A percentile compares a stretch with the other conserved stretches of the same genome.
Conservation (phyloP, 2,797 vertebrate species). For the Diglossa cyanea region DNA sequence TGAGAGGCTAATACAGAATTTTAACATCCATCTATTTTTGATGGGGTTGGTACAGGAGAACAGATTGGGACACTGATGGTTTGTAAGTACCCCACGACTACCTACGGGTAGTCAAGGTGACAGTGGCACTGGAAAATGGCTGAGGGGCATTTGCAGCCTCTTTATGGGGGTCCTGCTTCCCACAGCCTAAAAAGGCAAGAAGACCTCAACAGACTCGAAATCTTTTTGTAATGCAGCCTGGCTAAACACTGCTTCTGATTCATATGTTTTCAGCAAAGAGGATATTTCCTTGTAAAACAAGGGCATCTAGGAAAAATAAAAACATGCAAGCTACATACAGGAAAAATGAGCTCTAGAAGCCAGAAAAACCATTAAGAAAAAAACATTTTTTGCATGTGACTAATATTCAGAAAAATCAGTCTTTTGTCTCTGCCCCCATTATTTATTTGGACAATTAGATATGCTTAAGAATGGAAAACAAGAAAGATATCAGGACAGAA, state of each 20-base stretch:
- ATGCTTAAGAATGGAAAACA: conserved; percentile 63
- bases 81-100: neutral
- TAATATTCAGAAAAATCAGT: neutral
- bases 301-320: neutral
- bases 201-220: neutral
- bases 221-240: neutral
- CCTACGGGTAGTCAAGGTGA: neutral
- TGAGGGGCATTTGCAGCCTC: neutral
- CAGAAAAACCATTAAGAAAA: neutral
- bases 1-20: neutral
- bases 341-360: neutral
- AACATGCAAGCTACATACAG: neutral
- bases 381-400: neutral
- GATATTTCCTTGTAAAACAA: neutral
- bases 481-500: conserved; percentile 20
- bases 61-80: neutral
- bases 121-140: neutral
- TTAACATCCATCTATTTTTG: neutral
- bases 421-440: neutral
- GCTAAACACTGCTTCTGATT: neutral
- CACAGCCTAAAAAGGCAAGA: neutral
- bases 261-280: neutral
- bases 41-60: neutral
- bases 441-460: conserved; percentile 25
- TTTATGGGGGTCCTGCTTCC: neutral